Percentiles rank a stretch among this genome's conserved stretches.
Evolutionary conservation across 2,113 vertebrate species (phyloP).

Genomic region (Megaceryle torquata): DNA sequence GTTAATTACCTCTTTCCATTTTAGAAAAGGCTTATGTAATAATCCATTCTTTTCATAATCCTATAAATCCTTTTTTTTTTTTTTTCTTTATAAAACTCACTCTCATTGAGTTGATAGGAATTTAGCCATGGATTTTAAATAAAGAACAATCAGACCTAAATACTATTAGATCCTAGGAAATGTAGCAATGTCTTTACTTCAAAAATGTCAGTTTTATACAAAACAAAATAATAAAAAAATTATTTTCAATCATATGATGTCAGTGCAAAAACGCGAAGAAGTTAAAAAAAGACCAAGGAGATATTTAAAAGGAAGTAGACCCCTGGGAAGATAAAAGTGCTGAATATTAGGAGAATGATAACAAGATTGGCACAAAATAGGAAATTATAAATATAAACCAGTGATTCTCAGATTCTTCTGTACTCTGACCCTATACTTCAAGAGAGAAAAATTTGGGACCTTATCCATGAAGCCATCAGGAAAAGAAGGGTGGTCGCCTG

Average conservation of each 20-base stretch:
- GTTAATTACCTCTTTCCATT: neutral
- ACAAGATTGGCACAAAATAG: slow-evolving; percentile 11
- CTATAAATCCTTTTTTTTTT: neutral
- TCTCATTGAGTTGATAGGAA: neutral
- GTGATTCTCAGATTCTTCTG: slow-evolving; percentile 15
- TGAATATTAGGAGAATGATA: neutral
- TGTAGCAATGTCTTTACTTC: neutral
- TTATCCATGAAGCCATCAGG: neutral
- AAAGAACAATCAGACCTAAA: neutral
- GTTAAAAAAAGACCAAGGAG: neutral
- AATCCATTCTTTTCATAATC: neutral
- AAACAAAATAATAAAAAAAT: neutral
- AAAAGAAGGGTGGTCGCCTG: neutral
- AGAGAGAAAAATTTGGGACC: neutral
- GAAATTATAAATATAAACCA: slow-evolving; percentile 22
- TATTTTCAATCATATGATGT: neutral
- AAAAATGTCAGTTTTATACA: neutral
- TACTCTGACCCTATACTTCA: neutral
- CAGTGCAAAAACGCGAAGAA: neutral
- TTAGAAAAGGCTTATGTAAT: neutral
- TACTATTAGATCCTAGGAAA: neutral
- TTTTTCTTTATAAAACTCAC: neutral
- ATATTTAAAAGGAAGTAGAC: slow-evolving; percentile 3
- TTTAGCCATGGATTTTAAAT: neutral
- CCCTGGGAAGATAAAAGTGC: slow-evolving; percentile 22